Evolutionary conservation across 2,888 invertebrate species (phyloP), one percentile per base, ranked within the genome.

Genomic region (Scaptomyza cyrtandrae): DNA sequence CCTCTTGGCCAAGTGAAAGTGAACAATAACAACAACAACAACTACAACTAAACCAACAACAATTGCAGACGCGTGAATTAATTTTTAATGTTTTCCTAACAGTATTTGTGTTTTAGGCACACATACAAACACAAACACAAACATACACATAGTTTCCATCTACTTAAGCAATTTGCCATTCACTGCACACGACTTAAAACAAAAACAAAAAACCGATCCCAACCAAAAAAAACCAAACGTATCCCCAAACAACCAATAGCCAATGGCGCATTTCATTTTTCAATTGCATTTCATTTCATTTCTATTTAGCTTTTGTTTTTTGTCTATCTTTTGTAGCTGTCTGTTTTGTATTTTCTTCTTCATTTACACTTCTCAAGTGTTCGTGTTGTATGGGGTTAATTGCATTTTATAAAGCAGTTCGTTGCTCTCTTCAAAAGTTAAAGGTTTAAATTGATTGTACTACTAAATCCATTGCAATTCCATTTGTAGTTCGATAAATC

Each of bases 161-260:
- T 76, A 86, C 74, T 86, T 83, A 64, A 68, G 61, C 77, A 86
- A 84, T 83, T 83, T 86, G 77, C 83, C 83, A 86, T 86, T 83
- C 83, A 83, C 86, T 84, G 86, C 86, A 81, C 86, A 86, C 67
- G 58, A 62, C 70, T 63, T 59, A 49, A 49, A 14, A 39, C 6
- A 14, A 39, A 75, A 61, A 19, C 19, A 19, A 19, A 1, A 62
- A 53, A 46, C 48, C 63, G 33, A 63, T 45, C 49, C 56, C 33
- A 55, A 37, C 70, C n/a, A n/a, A 53, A 67, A 66, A 33, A 35
- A 53, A 53, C 50, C 39, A 48, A 57, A 43, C 49, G 16, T 43
- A 58, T 57, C 39, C 33, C 27, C 44, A 54, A 24, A 45, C 19
- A 10, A 13, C 44, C 49, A 68, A 62, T 31, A 69, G 62, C 73